phyloP scores from a whole-genome alignment of 2,888 invertebrate genomes.

The Chirona hameri region DNA sequence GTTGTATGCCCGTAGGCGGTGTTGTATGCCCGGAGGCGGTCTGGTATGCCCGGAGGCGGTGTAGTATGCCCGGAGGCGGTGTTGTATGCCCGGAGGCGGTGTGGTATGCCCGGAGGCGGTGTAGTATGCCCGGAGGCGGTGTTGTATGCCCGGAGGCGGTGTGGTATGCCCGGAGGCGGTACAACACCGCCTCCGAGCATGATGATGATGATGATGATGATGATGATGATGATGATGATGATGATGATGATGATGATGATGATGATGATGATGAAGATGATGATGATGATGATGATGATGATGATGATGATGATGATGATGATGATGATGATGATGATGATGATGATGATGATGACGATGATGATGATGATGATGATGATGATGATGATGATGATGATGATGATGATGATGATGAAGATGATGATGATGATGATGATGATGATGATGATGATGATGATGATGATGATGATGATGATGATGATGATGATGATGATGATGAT shows the following conservation, averaged over 20 bases:
- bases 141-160: no score
- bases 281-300: neutral
- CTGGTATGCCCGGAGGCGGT: no score
- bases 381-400: conserved; percentile 10
- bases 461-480: neutral
- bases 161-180: no score
- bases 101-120: no score
- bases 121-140: no score
- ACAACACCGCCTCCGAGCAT: no score
- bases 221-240: neutral
- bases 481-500: conserved; percentile 28
- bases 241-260: neutral
- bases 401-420: neutral
- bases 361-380: conserved; percentile 14
- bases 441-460: conserved; percentile 10
- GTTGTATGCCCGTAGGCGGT: no score
- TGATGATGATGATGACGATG: neutral
- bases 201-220: conserved; percentile 1
- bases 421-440: neutral
- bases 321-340: neutral
- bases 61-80: no score
- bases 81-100: no score
- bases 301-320: neutral
- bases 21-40: no score
- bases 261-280: conserved; percentile 2